phyloP scores from a whole-genome alignment of 2,113 vertebrate species.

The Tragelaphus imberbis region DNA sequence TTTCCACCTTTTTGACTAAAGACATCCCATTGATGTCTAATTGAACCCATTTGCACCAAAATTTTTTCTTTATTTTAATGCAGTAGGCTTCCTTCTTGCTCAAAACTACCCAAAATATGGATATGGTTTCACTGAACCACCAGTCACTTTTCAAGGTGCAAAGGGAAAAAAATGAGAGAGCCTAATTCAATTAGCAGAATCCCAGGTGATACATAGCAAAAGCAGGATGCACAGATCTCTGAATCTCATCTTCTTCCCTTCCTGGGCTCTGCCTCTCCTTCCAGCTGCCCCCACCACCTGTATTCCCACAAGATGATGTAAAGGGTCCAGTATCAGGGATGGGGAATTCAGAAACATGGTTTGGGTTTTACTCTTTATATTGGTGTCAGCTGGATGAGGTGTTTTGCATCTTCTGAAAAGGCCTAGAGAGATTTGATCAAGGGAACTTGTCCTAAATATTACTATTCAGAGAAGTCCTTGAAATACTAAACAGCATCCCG shows the following conservation, averaged over 20 bases:
- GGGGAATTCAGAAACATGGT: background rate
- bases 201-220: rapidly evolving
- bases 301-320: background rate
- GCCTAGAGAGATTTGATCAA: background rate
- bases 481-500: background rate
- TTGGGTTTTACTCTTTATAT: background rate
- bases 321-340: background rate
- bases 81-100: background rate
- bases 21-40: background rate
- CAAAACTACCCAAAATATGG: background rate
- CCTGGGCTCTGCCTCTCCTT: background rate
- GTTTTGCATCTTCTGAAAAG: background rate
- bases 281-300: rapidly evolving
- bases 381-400: background rate
- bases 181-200: background rate
- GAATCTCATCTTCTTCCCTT: background rate
- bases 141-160: background rate
- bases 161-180: background rate
- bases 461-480: background rate
- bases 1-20: background rate
- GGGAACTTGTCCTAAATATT: background rate
- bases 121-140: background rate
- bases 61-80: background rate
- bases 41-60: background rate
- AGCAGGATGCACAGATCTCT: background rate